phyloP scores from a whole-genome alignment of 2,888 invertebrate genomes.

The Girardia tigrina region DNA sequence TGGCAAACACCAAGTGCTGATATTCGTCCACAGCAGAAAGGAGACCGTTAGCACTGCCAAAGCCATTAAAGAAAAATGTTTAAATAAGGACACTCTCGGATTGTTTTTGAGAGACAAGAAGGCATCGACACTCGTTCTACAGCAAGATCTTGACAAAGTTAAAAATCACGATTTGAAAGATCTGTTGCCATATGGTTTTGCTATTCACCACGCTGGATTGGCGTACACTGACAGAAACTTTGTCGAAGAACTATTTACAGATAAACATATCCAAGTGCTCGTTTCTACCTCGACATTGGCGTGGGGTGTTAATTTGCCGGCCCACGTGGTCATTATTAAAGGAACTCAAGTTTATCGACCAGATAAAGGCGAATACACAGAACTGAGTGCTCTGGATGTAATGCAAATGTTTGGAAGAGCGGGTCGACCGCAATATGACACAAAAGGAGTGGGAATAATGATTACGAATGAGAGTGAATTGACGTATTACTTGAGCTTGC shows the following conservation, averaged over 20 bases:
- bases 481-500: slow-evolving; percentile 84
- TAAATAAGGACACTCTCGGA: slow-evolving; percentile 89
- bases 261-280: slow-evolving; percentile 86
- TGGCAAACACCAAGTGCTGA: slow-evolving; percentile 80
- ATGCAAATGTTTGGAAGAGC: slow-evolving; percentile 87
- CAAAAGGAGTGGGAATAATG: slow-evolving; percentile 84
- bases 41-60: slow-evolving; percentile 93
- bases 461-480: slow-evolving; percentile 96
- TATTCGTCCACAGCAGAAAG: slow-evolving; percentile 95
- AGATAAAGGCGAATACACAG: slow-evolving; percentile 93
- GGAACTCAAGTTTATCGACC: slow-evolving; percentile 96
- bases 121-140: slow-evolving; percentile 84
- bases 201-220: slow-evolving; percentile 99
- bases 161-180: slow-evolving; percentile 82
- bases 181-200: slow-evolving; percentile 90
- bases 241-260: slow-evolving; percentile 94
- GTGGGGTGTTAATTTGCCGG: slow-evolving; percentile 97
- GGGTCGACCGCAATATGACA: slow-evolving; percentile 92
- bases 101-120: slow-evolving; percentile 87
- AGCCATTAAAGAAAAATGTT: slow-evolving; percentile 84
- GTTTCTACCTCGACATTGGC: slow-evolving; percentile 95
- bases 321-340: slow-evolving; percentile 93
- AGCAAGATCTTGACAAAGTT: slow-evolving; percentile 68
- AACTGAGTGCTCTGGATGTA: slow-evolving; percentile 87
- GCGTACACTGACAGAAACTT: slow-evolving; percentile 86